Percentiles rank a stretch among this genome's conserved stretches.
These are phyloP conservation scores for Bostrychus sinensis DNA, from an alignment of 2,113 vertebrate species.

Conservation along the genomic window DNA sequence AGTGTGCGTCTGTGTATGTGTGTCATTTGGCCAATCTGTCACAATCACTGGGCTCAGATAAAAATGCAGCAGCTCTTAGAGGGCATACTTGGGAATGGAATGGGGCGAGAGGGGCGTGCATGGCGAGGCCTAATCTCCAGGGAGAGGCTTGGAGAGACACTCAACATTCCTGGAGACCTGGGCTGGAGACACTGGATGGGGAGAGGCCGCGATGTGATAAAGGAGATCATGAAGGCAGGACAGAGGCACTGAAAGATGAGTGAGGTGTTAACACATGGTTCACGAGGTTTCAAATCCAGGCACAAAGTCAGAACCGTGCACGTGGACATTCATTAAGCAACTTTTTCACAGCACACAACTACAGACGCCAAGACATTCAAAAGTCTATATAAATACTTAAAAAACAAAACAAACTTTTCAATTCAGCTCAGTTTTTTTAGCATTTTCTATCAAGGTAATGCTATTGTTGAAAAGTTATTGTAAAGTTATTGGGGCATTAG, in stretches of 20 bases:
- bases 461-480: too few species aligned
- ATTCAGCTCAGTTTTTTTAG: background rate
- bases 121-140: constrained; percentile 68
- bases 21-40: constrained; percentile 75
- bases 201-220: constrained; percentile 8
- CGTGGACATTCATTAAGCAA: constrained; percentile 2
- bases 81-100: constrained; percentile 74
- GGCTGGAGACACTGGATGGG: constrained; percentile 40
- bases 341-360: background rate
- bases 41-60: constrained; percentile 78
- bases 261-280: constrained; percentile 11
- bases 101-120: constrained; percentile 45
- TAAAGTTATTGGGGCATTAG: too few species aligned
- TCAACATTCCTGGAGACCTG: constrained; percentile 72
- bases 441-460: background rate
- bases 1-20: constrained; percentile 60
- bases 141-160: constrained; percentile 66
- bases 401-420: too few species aligned
- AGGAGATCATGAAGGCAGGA: constrained; percentile 1
- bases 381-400: background rate
- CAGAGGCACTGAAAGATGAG: constrained; percentile 14
- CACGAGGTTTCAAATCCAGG: constrained; percentile 5
- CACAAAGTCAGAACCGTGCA: background rate
- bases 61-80: constrained; percentile 75
- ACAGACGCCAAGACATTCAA: background rate